Evolutionary conservation across 2,113 vertebrate species (phyloP).

Genomic region (Oncorhynchus nerka): DNA sequence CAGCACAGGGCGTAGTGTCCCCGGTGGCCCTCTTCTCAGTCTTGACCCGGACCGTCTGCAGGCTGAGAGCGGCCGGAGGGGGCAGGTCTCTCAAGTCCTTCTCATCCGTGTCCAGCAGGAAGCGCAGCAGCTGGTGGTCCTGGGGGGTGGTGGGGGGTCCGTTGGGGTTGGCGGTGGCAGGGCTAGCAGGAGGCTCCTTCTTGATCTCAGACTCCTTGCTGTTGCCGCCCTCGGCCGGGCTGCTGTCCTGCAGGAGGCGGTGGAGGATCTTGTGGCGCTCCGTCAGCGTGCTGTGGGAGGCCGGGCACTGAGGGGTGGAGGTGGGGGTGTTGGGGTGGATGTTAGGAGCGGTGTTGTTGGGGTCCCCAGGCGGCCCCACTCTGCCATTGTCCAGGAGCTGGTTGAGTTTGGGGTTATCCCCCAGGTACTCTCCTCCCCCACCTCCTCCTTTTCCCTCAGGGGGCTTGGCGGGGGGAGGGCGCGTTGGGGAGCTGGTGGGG

Average conservation of each 20-base stretch:
- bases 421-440: conserved; percentile 40
- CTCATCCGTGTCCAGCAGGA: conserved; percentile 92
- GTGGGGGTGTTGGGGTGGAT: conserved; percentile 44
- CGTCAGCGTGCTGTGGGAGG: conserved; percentile 89
- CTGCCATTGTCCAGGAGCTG: conserved; percentile 82
- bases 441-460: conserved; percentile 37
- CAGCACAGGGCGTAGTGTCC: conserved; percentile 21
- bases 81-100: conserved; percentile 84
- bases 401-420: conserved; percentile 78
- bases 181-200: conserved; percentile 75
- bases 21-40: conserved; percentile 77
- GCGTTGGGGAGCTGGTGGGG: conserved; percentile 62
- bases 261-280: conserved; percentile 94
- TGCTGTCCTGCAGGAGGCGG: conserved; percentile 90
- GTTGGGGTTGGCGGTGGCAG: conserved; percentile 34
- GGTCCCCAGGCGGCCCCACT: conserved; percentile 57
- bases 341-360: conserved; percentile 42
- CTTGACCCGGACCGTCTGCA: conserved; percentile 89
- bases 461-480: conserved; percentile 75
- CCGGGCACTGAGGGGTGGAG: conserved; percentile 77
- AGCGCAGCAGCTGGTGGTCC: conserved; percentile 92
- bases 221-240: conserved; percentile 67
- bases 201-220: conserved; percentile 72
- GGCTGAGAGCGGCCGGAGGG: conserved; percentile 76
- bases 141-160: conserved; percentile 70